Conservation (phyloP, 2,888 invertebrate genomes). For the Cephus pygmeus region DNA sequence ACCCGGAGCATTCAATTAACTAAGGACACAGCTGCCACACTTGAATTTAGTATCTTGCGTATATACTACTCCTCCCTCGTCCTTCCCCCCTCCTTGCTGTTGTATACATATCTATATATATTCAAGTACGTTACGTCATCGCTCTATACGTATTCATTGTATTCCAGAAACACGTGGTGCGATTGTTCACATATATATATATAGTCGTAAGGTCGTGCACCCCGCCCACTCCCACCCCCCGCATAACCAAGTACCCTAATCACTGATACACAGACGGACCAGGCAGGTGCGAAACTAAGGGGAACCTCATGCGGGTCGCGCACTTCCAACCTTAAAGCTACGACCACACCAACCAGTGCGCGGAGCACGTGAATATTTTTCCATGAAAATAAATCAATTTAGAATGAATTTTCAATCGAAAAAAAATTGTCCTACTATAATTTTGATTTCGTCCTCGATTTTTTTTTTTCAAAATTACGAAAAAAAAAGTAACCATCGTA, state of each 20-base stretch:
- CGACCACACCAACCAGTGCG: background rate
- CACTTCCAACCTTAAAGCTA: background rate
- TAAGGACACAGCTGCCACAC: background rate
- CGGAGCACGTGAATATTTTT: background rate
- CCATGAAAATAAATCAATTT: background rate
- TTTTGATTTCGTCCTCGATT: background rate
- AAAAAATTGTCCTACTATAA: background rate
- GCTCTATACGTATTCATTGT: background rate
- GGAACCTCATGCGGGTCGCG: conserved; percentile 33
- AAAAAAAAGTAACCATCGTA: too few relatives aligned
- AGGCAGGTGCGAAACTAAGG: conserved; percentile 38
- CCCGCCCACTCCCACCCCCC: background rate
- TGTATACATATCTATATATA: background rate
- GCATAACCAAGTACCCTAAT: background rate
- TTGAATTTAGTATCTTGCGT: background rate
- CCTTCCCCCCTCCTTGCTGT: background rate
- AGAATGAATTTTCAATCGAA: background rate
- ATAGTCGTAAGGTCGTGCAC: background rate
- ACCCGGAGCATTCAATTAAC: background rate
- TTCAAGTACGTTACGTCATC: background rate
- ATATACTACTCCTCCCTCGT: too few relatives aligned
- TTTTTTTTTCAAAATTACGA: background rate
- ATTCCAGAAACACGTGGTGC: background rate
- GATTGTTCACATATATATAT: background rate
- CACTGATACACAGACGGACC: background rate